These are phyloP conservation scores for Drosophila asahinai DNA, from an alignment of 1,140 invertebrate species.

Conservation along the genomic window DNA sequence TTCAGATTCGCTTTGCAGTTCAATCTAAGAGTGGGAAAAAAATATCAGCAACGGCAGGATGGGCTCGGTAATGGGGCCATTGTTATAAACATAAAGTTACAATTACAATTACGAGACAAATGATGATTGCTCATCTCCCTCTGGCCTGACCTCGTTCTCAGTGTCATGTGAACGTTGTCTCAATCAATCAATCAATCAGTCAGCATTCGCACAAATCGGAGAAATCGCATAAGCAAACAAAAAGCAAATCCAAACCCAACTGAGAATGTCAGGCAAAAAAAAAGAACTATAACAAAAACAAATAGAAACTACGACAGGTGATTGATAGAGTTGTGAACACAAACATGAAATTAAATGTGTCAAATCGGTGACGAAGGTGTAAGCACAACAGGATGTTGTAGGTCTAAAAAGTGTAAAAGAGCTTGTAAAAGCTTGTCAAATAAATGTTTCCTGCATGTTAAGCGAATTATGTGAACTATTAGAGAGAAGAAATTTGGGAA, in stretches of 20 bases:
- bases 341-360: constrained; percentile 42
- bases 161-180: constrained; percentile 49
- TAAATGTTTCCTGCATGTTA: background rate
- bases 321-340: constrained; percentile 36
- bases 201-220: constrained; percentile 15
- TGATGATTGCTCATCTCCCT: constrained; percentile 14
- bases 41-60: constrained; percentile 18
- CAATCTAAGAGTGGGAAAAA: constrained; percentile 56
- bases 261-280: constrained; percentile 15
- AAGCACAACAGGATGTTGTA: background rate
- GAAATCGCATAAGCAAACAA: constrained; percentile 27
- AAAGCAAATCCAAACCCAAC: constrained; percentile 1
- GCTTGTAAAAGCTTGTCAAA: background rate
- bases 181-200: constrained; percentile 40
- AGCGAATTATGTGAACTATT: background rate
- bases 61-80: constrained; percentile 62
- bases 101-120: constrained; percentile 46
- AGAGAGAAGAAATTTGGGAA: too few relatives aligned
- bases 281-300: background rate
- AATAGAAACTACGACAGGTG: constrained; percentile 16
- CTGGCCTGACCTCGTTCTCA: constrained; percentile 15
- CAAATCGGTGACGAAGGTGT: constrained; percentile 15
- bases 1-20: constrained; percentile 57
- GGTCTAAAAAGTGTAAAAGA: background rate
- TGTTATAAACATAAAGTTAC: constrained; percentile 47